Percentiles rank a stretch among this genome's conserved stretches.
Conservation (phyloP, 2,888 invertebrate species). For the Philereme vetulata region DNA sequence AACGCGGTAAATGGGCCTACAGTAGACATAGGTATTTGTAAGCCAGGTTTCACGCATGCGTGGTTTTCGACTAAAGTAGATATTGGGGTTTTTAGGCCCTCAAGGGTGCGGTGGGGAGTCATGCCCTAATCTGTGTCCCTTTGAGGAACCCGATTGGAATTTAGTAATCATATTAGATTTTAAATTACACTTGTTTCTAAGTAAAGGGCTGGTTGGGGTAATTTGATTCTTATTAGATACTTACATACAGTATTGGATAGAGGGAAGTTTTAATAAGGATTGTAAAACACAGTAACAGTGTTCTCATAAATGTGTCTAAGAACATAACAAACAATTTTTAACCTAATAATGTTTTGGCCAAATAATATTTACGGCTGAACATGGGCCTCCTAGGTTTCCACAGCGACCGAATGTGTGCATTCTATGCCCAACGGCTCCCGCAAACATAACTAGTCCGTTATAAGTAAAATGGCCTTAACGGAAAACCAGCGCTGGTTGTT, state of each 20-base stretch:
- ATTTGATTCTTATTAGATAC: conserved; percentile 75
- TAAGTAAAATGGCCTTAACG: too few relatives aligned
- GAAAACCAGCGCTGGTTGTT: too few relatives aligned
- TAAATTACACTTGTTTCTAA: conserved; percentile 80
- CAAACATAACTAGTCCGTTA: too few relatives aligned
- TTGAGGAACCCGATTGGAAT: conserved; percentile 81
- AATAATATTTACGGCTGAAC: too few relatives aligned
- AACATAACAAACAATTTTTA: too few relatives aligned
- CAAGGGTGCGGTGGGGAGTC: conserved; percentile 54
- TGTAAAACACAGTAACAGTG: too few relatives aligned
- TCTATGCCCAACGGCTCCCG: too few relatives aligned
- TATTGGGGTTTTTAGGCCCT: conserved; percentile 79
- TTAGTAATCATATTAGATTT: conserved; percentile 84
- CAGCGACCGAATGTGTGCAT: too few relatives aligned
- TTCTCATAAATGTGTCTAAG: too few relatives aligned
- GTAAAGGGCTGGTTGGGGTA: conserved; percentile 66
- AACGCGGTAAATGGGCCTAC: conserved; percentile 12
- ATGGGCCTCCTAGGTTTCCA: too few relatives aligned
- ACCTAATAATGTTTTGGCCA: too few relatives aligned
- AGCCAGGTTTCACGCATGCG: conserved; percentile 81
- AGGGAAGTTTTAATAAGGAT: background rate
- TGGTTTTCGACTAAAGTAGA: conserved; percentile 75
- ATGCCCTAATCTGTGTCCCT: conserved; percentile 80
- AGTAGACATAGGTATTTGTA: conserved; percentile 48
- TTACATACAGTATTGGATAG: background rate